Base-by-base conservation (phyloP, 2,888 invertebrate species). In the Agapostemon virescens region DNA sequence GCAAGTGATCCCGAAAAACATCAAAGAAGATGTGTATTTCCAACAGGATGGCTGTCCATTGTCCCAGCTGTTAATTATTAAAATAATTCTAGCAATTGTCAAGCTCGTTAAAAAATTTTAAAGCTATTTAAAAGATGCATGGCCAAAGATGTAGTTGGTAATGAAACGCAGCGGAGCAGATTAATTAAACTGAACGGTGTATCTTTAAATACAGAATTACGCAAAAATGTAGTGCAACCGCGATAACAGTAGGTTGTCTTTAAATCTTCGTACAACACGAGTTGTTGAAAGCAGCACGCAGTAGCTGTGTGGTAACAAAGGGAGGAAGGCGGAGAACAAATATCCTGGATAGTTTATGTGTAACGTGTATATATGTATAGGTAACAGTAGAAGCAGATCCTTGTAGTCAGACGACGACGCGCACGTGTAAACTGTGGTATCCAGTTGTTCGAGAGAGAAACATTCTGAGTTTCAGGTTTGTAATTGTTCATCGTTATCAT, bases 351-450 rank as follows among this genome's bases (percentile, higher is more conserved):
- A 67, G 73, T 80, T 80, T 81, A 79, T 69, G 76, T 52, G 71
- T 15, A 55, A 23, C 58, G 42, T 58, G 52, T 71, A 69, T 78
- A 61, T 64, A 20, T 33, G 45, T 42, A 26, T 33, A 23, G 64
- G 70, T 61, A 45, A 67, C 77, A 70, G 83, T 80, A 73, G 74
- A 82, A 76, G 66, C 82, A 69, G 71, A 72, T 68, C 76, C 70
- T 69, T 74, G 73, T 73, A 72, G 79, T 74, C 69, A 74, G 76
- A 69, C 76, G 40, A 20, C 33, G 55, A 67, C 15, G 61, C 13
- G 63, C 52, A 17, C 67, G 30, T 23, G 64, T 26, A 74, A 68
- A 52, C 40, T 30, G 30, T n/a, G 49, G 45, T 63, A 71, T 69
- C 36, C 64, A 49, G 72, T 49, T 70, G 61, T 52, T 69, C 42